Percentiles rank a stretch among this genome's conserved stretches.
These are phyloP conservation scores for Trichoplusia ni DNA, from an alignment of 1,140 invertebrate genomes.

Conservation along the genomic window DNA sequence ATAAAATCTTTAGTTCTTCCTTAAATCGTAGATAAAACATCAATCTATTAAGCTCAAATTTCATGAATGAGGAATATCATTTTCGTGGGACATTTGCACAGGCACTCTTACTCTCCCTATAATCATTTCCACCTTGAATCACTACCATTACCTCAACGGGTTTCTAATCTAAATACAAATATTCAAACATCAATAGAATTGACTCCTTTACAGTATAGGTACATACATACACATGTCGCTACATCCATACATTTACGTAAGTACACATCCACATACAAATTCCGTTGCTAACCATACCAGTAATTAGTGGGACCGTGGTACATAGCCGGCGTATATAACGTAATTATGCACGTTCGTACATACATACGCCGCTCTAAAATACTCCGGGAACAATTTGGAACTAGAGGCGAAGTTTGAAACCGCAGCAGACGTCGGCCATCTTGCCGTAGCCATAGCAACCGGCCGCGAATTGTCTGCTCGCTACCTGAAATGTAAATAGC, in stretches of 20 bases:
- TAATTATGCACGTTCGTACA: conserved; percentile 77
- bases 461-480: conserved; percentile 73
- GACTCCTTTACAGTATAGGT: no score
- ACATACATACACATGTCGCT: no score
- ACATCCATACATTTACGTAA: background rate
- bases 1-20: no score
- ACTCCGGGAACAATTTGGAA: conserved; percentile 78
- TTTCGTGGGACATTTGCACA: no score
- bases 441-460: conserved; percentile 75
- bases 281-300: conserved; percentile 59
- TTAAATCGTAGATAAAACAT: no score
- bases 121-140: no score
- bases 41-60: no score
- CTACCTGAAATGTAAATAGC: conserved; percentile 76
- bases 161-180: no score
- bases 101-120: no score
- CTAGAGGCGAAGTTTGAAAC: conserved; percentile 75
- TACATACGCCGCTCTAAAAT: conserved; percentile 74
- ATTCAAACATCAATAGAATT: no score
- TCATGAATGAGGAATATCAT: no score
- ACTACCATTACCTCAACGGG: no score
- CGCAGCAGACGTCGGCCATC: conserved; percentile 75
- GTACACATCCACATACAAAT: background rate
- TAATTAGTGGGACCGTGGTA: conserved; percentile 75
- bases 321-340: conserved; percentile 74